Evolutionary conservation across 2,113 vertebrate species (phyloP).

Genomic region (Nestor notabilis): DNA sequence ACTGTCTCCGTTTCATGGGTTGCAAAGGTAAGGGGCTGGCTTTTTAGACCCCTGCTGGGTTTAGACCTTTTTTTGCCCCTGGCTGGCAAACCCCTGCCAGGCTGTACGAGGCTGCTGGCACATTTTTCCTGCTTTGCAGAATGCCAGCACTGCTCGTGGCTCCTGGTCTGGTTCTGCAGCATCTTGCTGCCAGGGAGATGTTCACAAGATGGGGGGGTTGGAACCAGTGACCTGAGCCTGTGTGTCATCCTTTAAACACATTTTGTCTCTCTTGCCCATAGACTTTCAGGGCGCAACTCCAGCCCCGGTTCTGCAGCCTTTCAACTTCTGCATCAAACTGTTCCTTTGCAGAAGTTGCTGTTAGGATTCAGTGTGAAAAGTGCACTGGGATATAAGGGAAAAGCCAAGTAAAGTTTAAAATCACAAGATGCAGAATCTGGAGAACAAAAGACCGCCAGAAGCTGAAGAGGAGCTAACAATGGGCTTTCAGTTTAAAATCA

Average conservation of each 20-base stretch:
- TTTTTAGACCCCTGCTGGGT: background rate
- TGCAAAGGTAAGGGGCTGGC: no score
- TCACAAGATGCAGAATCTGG: background rate
- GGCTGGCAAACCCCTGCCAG: accelerated
- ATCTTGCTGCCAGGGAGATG: background rate
- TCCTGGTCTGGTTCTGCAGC: background rate
- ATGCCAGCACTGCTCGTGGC: background rate
- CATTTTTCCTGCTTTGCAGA: background rate
- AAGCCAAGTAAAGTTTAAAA: background rate
- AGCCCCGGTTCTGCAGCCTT: background rate
- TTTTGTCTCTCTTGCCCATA: background rate
- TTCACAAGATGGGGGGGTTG: accelerated
- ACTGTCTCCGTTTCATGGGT: background rate
- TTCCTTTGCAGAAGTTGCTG: background rate
- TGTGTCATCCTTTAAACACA: background rate
- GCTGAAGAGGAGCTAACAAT: background rate
- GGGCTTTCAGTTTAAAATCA: background rate
- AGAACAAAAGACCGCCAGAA: background rate
- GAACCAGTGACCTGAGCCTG: background rate
- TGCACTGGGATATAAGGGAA: background rate
- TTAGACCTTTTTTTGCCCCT: background rate
- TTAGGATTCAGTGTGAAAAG: background rate
- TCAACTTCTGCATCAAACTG: background rate
- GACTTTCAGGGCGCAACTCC: background rate
- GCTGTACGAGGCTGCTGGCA: background rate